Base-by-base conservation (phyloP, 2,888 invertebrate species). In the Syrphus vitripennis region DNA sequence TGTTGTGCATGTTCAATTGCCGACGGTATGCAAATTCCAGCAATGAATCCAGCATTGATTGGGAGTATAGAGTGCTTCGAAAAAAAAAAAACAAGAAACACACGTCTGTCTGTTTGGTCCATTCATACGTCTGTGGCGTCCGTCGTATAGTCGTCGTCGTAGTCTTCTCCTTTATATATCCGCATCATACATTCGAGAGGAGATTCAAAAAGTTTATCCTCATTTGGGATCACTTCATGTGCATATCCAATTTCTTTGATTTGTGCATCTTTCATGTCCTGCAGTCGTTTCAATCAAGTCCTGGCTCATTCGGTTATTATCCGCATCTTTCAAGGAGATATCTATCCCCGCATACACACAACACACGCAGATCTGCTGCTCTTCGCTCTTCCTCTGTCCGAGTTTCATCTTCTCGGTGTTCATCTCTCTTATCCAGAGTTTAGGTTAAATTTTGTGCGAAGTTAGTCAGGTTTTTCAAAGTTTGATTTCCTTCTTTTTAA, bases 241-340 rank as follows among this genome's bases (percentile, higher is more conserved):
- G 86, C 84, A 88, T 88, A 88, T 88, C 87, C 88, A 88, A 88
- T 88, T 88, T 88, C 88, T 84, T 88, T 88, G 88, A 88, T 88
- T 88, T 88, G 88, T 88, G 88, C 81, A 87, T 81, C 83, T 88
- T 88, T 88, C 88, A 88, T 88, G 88, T 88, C 88, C 88, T 87
- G 79, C 80, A 88, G 88, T 88, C 88, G 88, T 88, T 88, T 88
- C 88, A 88, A 88, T 88, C 88, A 88, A 88, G 84, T 88, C 87
- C 78, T 87, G 82, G 86, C 86, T 78, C 74, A 82, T 77, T 82
- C 86, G 86, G 77, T 82, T 81, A 74, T 78, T 82, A 81, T 78
- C 82, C 86, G 74, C 77, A 74, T 86, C 84, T 77, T 42, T 70
- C 53, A 67, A 76, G 76, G 57, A 63, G 74, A 76, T 72, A 77